Evolutionary conservation across 2,797 vertebrate species (phyloP).

Genomic region (Anguilla marmorata): DNA sequence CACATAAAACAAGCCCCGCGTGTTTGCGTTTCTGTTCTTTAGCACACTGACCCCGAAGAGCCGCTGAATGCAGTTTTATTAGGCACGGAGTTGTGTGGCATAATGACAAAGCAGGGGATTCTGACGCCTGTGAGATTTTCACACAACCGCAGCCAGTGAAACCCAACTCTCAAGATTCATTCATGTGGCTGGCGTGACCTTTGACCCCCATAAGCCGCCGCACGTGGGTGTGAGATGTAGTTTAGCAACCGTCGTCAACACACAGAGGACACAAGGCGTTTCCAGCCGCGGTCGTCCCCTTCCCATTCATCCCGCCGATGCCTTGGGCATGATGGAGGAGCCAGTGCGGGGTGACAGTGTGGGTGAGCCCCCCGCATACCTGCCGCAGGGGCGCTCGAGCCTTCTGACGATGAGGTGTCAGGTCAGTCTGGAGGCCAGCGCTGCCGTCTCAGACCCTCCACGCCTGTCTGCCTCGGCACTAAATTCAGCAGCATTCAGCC

Average conservation of each 20-base stretch:
- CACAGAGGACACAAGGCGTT: constrained; percentile 6
- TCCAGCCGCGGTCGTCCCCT: constrained; percentile 14
- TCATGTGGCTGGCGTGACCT: constrained; percentile 45
- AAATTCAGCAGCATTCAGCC: constrained; percentile 36
- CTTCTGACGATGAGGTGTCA: constrained; percentile 52
- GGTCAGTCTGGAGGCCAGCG: constrained; percentile 49
- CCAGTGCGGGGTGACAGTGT: not conserved
- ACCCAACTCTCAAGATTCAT: constrained; percentile 50
- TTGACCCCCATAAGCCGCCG: constrained; percentile 26
- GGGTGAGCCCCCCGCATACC: not conserved
- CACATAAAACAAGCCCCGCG: not conserved
- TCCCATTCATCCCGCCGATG: constrained; percentile 29
- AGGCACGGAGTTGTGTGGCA: constrained; percentile 13
- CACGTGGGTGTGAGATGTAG: constrained; percentile 28
- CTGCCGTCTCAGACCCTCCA: constrained; percentile 42
- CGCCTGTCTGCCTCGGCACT: constrained; percentile 38
- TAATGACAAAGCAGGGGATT: constrained; percentile 22
- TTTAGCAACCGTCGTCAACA: constrained; percentile 32
- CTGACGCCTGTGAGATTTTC: constrained; percentile 21
- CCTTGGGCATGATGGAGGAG: not conserved
- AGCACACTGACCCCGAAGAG: not conserved
- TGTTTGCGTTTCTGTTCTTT: constrained; percentile 26
- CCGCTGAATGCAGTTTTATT: constrained; percentile 20
- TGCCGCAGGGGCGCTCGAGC: not conserved
- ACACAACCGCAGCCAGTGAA: constrained; percentile 10